A percentile compares a stretch with the other conserved stretches of the same genome.
phyloP scores from a whole-genome alignment of 2,888 invertebrate species.

The Rosalia funebris region DNA sequence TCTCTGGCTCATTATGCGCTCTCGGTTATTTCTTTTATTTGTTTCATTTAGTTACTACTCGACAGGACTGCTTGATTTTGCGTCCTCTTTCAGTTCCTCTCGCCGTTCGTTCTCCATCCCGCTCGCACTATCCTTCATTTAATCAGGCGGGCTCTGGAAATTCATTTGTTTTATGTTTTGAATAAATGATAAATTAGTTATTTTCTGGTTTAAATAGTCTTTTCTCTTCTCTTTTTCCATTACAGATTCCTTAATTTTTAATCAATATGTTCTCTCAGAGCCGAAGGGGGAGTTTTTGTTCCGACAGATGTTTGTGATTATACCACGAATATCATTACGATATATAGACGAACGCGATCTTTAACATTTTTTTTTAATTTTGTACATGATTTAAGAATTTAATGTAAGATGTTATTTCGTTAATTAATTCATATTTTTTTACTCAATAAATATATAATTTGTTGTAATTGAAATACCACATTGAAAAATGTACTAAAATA shows the following conservation, averaged over 20 bases:
- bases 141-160: slow-evolving; percentile 59
- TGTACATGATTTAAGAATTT: too few species aligned
- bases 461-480: too few species aligned
- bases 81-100: slow-evolving; percentile 35
- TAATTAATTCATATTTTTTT: too few species aligned
- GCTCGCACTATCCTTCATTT: slow-evolving; percentile 57
- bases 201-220: slow-evolving; percentile 55
- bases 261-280: slow-evolving; percentile 39
- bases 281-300: slow-evolving; percentile 6
- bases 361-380: too few species aligned
- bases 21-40: slow-evolving; percentile 43
- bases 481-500: too few species aligned
- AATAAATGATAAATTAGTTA: slow-evolving; percentile 62
- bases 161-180: slow-evolving; percentile 60
- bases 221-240: slow-evolving; percentile 49
- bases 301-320: slow-evolving; percentile 13
- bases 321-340: not conserved
- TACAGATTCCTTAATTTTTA: slow-evolving; percentile 44
- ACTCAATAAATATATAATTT: too few species aligned
- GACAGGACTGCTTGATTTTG: slow-evolving; percentile 40
- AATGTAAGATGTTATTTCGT: too few species aligned
- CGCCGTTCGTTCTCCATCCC: slow-evolving; percentile 42
- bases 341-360: too few species aligned
- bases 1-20: slow-evolving; percentile 41
- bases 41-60: slow-evolving; percentile 39